These are phyloP conservation scores for Saguinus midas DNA, from an alignment of 2,113 vertebrate genomes.

Conservation along the genomic window DNA sequence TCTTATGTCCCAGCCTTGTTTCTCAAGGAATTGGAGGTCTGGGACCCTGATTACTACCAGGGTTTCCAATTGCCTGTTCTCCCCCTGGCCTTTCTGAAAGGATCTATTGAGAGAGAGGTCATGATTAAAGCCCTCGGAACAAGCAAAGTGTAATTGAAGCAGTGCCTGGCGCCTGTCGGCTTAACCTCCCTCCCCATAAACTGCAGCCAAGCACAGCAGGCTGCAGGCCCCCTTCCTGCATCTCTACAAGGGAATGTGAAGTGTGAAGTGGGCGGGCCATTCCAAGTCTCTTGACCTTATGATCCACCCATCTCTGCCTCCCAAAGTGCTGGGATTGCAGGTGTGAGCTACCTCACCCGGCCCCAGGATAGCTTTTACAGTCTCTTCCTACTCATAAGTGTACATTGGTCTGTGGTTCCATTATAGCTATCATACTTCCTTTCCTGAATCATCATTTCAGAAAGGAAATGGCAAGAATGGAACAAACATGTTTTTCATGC, in stretches of 20 bases:
- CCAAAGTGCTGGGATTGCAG: too few relatives aligned
- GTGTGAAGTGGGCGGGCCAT: neutral
- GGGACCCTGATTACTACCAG: slow-evolving; percentile 69
- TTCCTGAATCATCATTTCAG: neutral
- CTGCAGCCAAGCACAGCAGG: slow-evolving; percentile 42
- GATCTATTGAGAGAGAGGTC: slow-evolving; percentile 73
- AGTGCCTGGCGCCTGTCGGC: slow-evolving; percentile 65
- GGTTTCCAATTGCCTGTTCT: slow-evolving; percentile 74
- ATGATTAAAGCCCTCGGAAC: slow-evolving; percentile 82
- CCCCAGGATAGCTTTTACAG: too few relatives aligned
- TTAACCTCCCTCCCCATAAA: slow-evolving; percentile 61
- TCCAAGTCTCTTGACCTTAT: neutral
- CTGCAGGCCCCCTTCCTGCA: neutral
- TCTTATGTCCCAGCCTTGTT: slow-evolving; percentile 54
- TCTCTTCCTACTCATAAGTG: neutral
- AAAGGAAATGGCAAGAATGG: neutral
- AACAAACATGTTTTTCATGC: neutral
- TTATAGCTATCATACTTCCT: neutral
- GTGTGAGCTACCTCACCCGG: too few relatives aligned
- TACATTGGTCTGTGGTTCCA: neutral
- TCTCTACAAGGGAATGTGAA: neutral
- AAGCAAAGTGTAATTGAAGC: slow-evolving; percentile 75
- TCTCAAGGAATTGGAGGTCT: slow-evolving; percentile 70
- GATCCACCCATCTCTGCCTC: too few relatives aligned
- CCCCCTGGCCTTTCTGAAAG: slow-evolving; percentile 70